Percentiles rank a stretch among this genome's conserved stretches.
Evolutionary conservation across 2,113 vertebrate species (phyloP).

Genomic region (Thermophis baileyi): DNA sequence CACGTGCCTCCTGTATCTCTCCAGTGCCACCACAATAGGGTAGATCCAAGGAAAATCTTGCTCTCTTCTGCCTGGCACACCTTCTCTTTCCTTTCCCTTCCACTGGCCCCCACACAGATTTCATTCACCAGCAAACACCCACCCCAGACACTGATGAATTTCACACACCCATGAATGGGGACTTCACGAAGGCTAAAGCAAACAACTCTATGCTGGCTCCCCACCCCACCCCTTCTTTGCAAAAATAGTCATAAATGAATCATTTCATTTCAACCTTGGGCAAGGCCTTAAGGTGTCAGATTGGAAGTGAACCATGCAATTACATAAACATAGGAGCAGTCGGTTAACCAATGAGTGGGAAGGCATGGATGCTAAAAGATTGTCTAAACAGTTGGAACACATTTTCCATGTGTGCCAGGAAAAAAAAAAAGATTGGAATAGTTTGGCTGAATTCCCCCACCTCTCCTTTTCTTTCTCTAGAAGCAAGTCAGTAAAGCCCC

Average conservation of each 20-base stretch:
- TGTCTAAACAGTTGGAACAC: constrained; percentile 46
- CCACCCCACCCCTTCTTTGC: neutral
- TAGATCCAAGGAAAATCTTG: neutral
- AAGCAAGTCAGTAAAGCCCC: constrained; percentile 55
- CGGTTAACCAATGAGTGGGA: constrained; percentile 55
- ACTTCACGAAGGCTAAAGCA: constrained; percentile 71
- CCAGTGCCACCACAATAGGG: neutral
- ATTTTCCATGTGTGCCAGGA: constrained; percentile 58
- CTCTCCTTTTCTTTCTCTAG: constrained; percentile 22
- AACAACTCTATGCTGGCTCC: constrained; percentile 56
- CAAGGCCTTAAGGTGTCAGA: constrained; percentile 64
- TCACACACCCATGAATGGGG: constrained; percentile 69
- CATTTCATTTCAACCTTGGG: constrained; percentile 63
- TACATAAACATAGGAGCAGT: constrained; percentile 64
- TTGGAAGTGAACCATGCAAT: constrained; percentile 67
- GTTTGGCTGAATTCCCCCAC: neutral
- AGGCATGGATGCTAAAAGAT: constrained; percentile 27
- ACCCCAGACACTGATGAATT: constrained; percentile 27
- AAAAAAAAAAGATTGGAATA: neutral
- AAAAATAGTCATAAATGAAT: constrained; percentile 70
- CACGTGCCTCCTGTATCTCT: neutral
- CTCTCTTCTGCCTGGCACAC: neutral
- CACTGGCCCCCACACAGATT: constrained; percentile 61
- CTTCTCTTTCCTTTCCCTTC: neutral
- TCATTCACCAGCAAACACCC: constrained; percentile 60